A percentile compares a stretch with the other conserved stretches of the same genome.
phyloP scores from a whole-genome alignment of 23 tunicate genomes.

The Diplosoma virens region DNA sequence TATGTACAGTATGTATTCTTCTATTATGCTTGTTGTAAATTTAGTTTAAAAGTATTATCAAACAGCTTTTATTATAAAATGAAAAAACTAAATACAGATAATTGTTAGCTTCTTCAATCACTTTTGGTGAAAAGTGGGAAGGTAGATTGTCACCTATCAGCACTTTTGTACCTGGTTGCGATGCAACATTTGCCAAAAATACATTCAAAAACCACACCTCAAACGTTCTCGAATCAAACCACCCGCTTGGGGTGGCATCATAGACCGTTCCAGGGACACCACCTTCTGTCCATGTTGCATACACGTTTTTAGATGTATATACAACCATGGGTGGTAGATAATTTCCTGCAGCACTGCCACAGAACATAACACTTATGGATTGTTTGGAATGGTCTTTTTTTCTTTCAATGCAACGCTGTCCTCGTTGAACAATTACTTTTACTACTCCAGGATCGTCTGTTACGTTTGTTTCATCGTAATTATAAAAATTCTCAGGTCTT shows the following conservation, averaged over 20 bases:
- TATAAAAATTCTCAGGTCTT: slow-evolving; percentile 7
- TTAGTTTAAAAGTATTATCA: too few relatives aligned
- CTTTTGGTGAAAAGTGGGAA: slow-evolving; percentile 25
- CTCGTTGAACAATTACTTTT: slow-evolving; percentile 14
- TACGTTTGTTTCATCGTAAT: slow-evolving; percentile 41
- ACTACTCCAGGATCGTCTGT: slow-evolving; percentile 28
- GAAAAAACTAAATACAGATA: too few relatives aligned
- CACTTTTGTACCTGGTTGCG: slow-evolving; percentile 16
- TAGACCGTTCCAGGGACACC: slow-evolving; percentile 9
- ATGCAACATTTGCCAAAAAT: slow-evolving; percentile 14
- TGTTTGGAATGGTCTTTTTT: slow-evolving; percentile 22
- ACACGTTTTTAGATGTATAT: slow-evolving; percentile 23
- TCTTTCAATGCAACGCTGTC: slow-evolving; percentile 19
- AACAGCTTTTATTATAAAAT: too few relatives aligned
- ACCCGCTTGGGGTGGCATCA: slow-evolving; percentile 10
- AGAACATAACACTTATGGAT: slow-evolving; percentile 30
- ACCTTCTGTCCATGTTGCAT: slow-evolving; percentile 21
- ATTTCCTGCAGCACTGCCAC: slow-evolving; percentile 39
- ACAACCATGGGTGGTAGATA: slow-evolving; percentile 39
- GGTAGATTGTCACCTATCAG: slow-evolving; percentile 31
- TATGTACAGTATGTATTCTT: too few relatives aligned
- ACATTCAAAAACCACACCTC: slow-evolving; percentile 22
- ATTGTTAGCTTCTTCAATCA: too few relatives aligned
- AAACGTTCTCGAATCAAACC: slow-evolving; percentile 19
- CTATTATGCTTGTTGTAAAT: too few relatives aligned